Evolutionary conservation across 2,888 invertebrate genomes (phyloP), one percentile per base, ranked within the genome.

Genomic region (Microplitis deprimator): DNA sequence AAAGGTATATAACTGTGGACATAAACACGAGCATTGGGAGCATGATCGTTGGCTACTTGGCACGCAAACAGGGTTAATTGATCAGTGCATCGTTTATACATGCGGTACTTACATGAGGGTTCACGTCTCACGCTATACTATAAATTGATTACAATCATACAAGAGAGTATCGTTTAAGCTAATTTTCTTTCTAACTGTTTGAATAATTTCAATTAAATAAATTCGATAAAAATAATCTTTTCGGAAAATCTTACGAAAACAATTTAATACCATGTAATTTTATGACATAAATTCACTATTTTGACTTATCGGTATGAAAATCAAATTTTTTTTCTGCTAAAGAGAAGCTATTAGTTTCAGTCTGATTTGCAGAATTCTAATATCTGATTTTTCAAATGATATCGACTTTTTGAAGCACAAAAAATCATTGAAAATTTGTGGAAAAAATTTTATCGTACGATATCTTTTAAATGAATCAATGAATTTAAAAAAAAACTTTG

Each of bases 11-110:
- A 72, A 7, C 38, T 29, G n/a, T 60, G 39, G 10, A 7, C 17
- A 40, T 72, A 72, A 62, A 39, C 60, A 71, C 60, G 6, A 29
- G 16, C 16, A 39, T 17, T 60, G 16, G 50, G 6, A 64, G 62
- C 13, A 70, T 70, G 17, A 29, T 60, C 70, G 70, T 29, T 41
- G 16, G 41, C 38, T 72, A 39, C 60, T 61, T 50, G 64, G 60
- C 77, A 77, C 77, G 77, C 73, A 78, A 67, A 60, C 38, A 41
- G 64, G 73, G 17, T 60, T 64, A 76, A 75, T 65, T 74, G 85
- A 84, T 84, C 84, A 82, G 81, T 77, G 82, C 82, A 84, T 85
- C 81, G 85, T 85, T 85, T 84, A 84, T 82, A 81, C 79, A 80
- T 79, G 79, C 78, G 41, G 65, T 65, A 65, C 65, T 65, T 65